phyloP scores from a whole-genome alignment of 2,888 invertebrate species.

The Subacronicta megacephala region DNA sequence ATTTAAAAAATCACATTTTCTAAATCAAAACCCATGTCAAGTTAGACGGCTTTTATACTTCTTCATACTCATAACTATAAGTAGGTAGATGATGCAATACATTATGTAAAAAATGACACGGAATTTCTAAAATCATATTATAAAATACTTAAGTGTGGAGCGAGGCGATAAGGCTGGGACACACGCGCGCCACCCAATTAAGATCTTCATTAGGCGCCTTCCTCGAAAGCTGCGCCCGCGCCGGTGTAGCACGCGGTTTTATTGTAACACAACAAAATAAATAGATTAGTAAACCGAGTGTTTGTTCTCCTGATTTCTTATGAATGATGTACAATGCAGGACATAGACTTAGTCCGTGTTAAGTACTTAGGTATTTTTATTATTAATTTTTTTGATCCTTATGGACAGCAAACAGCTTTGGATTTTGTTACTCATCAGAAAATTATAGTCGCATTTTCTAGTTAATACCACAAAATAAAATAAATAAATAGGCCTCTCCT shows the following conservation, averaged over 20 bases:
- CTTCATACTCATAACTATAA: too few species aligned
- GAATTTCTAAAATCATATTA: conserved; percentile 41
- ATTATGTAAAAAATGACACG: conserved; percentile 18
- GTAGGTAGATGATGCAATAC: not conserved
- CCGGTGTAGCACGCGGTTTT: conserved; percentile 58
- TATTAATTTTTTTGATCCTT: too few species aligned
- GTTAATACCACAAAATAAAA: too few species aligned
- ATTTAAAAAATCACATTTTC: not conserved
- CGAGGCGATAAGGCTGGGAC: conserved; percentile 71
- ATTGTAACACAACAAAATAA: conserved; percentile 58
- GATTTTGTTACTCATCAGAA: not conserved
- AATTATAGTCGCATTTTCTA: conserved; percentile 2
- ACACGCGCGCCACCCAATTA: conserved; percentile 82
- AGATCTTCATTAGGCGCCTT: conserved; percentile 85
- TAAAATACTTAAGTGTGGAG: conserved; percentile 30
- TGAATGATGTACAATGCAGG: conserved; percentile 34
- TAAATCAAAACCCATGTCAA: not conserved
- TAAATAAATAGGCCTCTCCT: too few species aligned
- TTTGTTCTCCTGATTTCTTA: conserved; percentile 36
- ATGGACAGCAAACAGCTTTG: not conserved
- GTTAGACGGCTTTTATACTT: not conserved
- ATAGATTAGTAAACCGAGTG: conserved; percentile 46
- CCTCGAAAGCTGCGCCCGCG: conserved; percentile 74
- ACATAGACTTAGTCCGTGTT: too few species aligned
- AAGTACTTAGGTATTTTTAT: too few species aligned